phyloP scores from a whole-genome alignment of 2,113 vertebrate genomes.

The Gnathochromis pfefferi region DNA sequence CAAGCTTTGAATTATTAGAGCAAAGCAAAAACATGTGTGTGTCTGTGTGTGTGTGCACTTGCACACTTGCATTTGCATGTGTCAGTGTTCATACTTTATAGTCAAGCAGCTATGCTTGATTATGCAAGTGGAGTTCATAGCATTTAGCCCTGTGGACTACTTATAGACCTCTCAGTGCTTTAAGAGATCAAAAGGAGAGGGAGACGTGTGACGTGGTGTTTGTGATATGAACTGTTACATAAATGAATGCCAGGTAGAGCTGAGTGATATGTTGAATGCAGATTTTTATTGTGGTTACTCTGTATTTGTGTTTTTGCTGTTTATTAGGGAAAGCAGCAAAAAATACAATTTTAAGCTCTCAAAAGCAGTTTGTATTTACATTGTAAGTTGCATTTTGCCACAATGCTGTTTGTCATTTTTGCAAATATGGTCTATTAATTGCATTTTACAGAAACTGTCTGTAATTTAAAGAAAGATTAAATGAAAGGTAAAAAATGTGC shows the following conservation, averaged over 20 bases:
- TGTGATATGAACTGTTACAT: slow-evolving; percentile 16
- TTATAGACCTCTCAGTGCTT: slow-evolving; percentile 22
- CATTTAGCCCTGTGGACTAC: slow-evolving; percentile 43
- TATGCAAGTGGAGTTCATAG: slow-evolving; percentile 49
- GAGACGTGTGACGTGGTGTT: slow-evolving; percentile 2
- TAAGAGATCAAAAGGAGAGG: slow-evolving; percentile 40
- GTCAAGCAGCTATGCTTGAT: slow-evolving; percentile 29
- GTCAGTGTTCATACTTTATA: slow-evolving; percentile 22
- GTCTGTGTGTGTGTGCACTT: neutral
- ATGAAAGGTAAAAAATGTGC: neutral
- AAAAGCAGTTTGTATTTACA: neutral
- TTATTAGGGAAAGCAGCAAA: neutral
- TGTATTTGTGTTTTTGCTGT: neutral
- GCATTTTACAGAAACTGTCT: neutral
- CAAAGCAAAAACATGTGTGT: neutral
- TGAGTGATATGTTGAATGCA: neutral
- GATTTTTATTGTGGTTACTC: neutral
- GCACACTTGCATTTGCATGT: slow-evolving; percentile 5
- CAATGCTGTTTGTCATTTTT: neutral
- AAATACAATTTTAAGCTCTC: neutral
- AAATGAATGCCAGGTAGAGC: slow-evolving; percentile 31
- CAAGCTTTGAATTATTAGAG: slow-evolving; percentile 49
- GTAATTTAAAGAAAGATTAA: neutral
- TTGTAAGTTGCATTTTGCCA: neutral
- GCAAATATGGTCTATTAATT: neutral